phyloP scores from a whole-genome alignment of 2,113 vertebrate species.

The Sisor rabdophorus region DNA sequence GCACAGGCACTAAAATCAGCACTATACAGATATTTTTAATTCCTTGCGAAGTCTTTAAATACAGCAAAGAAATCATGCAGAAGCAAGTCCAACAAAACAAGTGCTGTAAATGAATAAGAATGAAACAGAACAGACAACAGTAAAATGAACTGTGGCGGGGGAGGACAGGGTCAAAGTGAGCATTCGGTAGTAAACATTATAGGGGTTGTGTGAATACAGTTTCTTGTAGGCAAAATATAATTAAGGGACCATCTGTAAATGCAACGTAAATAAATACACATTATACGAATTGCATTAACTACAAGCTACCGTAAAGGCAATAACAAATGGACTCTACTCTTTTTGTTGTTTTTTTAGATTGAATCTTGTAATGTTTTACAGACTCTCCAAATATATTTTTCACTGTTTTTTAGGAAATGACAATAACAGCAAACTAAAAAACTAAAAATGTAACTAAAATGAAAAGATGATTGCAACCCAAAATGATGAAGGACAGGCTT shows the following conservation, averaged over 20 bases:
- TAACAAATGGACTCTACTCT: constrained; percentile 23
- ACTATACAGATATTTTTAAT: not conserved
- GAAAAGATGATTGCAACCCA: constrained; percentile 75
- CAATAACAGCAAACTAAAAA: constrained; percentile 25
- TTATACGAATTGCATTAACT: constrained; percentile 47
- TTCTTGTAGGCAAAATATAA: constrained; percentile 64
- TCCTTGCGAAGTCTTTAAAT: not conserved
- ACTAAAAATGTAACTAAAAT: constrained; percentile 35
- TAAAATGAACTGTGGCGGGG: constrained; percentile 16
- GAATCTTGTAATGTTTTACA: constrained; percentile 14
- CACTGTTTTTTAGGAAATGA: constrained; percentile 25
- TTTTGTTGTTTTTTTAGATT: not conserved
- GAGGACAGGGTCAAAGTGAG: constrained; percentile 13
- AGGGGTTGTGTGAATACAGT: constrained; percentile 64
- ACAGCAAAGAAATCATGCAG: constrained; percentile 16
- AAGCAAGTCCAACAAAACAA: constrained; percentile 17
- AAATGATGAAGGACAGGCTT: constrained; percentile 74
- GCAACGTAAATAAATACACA: constrained; percentile 58
- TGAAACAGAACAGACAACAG: constrained; percentile 17
- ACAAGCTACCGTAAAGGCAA: constrained; percentile 38
- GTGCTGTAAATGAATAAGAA: constrained; percentile 5
- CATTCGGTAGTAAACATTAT: constrained; percentile 24
- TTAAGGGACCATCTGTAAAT: constrained; percentile 52
- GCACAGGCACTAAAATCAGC: constrained; percentile 11
- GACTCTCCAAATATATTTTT: constrained; percentile 19